Conservation (phyloP, 2,113 vertebrate genomes). For the Chrysemys picta region DNA sequence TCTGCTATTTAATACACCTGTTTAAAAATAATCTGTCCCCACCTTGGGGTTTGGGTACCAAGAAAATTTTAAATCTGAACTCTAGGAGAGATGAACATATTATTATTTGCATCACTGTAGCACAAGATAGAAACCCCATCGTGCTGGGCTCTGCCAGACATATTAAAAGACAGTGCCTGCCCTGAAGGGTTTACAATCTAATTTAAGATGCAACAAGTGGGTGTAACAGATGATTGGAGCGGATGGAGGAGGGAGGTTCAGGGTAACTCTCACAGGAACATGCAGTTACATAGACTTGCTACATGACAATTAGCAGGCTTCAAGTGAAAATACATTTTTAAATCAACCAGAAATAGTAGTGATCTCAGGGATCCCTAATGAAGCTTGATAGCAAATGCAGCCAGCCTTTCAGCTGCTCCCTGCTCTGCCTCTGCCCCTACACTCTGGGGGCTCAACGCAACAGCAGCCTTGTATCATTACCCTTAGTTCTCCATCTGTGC, state of each 20-base stretch:
- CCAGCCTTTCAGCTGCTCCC: background rate
- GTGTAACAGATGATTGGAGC: background rate
- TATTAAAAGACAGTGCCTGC: background rate
- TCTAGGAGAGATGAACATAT: background rate
- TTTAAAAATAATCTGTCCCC: background rate
- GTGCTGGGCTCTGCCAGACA: background rate
- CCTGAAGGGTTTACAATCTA: background rate
- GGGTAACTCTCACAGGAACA: background rate
- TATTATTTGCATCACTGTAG: background rate
- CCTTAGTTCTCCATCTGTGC: background rate
- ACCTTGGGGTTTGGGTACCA: background rate
- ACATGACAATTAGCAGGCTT: background rate
- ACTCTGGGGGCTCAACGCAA: background rate
- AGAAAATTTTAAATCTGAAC: background rate
- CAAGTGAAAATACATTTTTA: background rate
- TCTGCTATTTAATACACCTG: background rate
- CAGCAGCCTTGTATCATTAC: background rate
- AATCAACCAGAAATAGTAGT: background rate
- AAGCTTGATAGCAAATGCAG: background rate
- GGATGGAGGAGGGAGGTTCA: background rate
- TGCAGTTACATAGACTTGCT: background rate
- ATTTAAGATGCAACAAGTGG: background rate
- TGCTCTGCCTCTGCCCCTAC: background rate
- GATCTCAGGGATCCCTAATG: background rate
- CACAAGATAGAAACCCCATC: background rate